Percentiles rank a stretch among this genome's conserved stretches.
Conservation (phyloP, 1,140 invertebrate genomes). For the Ganaspis sp. region DNA sequence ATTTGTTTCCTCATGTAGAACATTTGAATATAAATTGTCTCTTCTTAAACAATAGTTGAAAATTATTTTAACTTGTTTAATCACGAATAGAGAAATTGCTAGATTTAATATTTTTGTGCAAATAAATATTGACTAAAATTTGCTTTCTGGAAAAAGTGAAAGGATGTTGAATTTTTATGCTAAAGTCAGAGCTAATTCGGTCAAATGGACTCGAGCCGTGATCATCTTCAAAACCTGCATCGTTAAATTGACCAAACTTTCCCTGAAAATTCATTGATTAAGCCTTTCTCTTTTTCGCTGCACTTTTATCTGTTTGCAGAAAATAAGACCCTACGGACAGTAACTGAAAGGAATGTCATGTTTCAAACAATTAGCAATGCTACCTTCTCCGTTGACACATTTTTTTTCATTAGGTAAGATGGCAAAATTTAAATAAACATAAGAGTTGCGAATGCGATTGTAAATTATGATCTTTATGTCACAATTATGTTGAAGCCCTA, state of each 20-base stretch:
- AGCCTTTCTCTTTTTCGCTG: conserved; percentile 63
- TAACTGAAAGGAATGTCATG: conserved; percentile 87
- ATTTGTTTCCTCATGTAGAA: no score
- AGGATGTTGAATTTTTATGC: no score
- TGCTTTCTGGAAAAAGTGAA: no score
- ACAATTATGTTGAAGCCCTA: no score
- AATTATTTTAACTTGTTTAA: no score
- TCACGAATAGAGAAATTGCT: no score
- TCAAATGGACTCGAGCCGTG: conserved; percentile 14
- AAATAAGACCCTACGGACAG: conserved; percentile 83
- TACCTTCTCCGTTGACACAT: conserved; percentile 93
- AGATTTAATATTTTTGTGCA: no score
- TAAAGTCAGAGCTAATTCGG: background rate
- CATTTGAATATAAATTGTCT: no score
- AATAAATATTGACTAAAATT: no score
- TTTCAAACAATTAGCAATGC: conserved; percentile 92
- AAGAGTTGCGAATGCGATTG: no score
- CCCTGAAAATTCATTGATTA: conserved; percentile 63
- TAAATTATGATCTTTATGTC: no score
- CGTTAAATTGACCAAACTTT: conserved; percentile 61
- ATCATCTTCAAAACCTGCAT: conserved; percentile 54
- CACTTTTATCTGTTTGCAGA: conserved; percentile 65
- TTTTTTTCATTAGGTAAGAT: conserved; percentile 90
- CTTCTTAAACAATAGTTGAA: no score
- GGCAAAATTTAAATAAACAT: conserved; percentile 30